Percentiles rank a stretch among this genome's conserved stretches.
These are phyloP conservation scores for Drosophila kambysellisi DNA, from an alignment of 2,888 invertebrate genomes.

Conservation along the genomic window DNA sequence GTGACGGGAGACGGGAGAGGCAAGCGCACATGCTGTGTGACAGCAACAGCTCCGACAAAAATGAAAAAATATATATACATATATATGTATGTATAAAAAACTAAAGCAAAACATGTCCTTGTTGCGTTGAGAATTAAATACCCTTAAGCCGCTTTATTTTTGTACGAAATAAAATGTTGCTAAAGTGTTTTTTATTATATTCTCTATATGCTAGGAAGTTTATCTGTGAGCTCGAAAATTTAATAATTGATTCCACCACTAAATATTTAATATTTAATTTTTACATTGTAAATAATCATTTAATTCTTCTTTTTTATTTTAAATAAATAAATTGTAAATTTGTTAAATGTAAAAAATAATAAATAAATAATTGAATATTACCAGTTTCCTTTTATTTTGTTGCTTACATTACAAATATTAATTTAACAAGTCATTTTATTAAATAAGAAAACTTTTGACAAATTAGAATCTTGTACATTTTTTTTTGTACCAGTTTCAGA, in stretches of 20 bases:
- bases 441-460: neutral
- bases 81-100: neutral
- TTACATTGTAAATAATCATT: neutral
- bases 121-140: conserved; percentile 7
- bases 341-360: neutral
- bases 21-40: conserved; percentile 55
- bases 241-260: too few relatives aligned
- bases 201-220: neutral
- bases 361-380: neutral
- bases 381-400: neutral
- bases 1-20: neutral
- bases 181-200: neutral
- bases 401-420: neutral
- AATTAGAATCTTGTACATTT: neutral
- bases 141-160: conserved; percentile 5
- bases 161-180: neutral
- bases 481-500: neutral
- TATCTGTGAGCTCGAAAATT: neutral
- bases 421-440: neutral
- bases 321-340: neutral
- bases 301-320: neutral
- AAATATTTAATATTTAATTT: neutral
- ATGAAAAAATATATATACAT: conserved; percentile 12
- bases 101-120: conserved; percentile 7
- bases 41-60: conserved; percentile 34